phyloP scores from a whole-genome alignment of 1,140 invertebrate species.

The Drosophila sproati region DNA sequence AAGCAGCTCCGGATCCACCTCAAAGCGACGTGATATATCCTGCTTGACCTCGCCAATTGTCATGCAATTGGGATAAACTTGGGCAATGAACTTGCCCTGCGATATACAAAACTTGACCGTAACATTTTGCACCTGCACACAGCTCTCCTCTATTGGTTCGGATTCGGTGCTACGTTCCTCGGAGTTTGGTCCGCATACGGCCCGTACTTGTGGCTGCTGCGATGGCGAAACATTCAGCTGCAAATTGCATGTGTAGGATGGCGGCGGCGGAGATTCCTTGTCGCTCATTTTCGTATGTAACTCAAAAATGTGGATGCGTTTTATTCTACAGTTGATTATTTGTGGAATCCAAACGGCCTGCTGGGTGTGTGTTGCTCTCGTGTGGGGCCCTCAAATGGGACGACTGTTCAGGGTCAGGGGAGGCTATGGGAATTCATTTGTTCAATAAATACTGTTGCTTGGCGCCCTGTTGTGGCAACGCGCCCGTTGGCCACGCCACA shows the following conservation, averaged over 20 bases:
- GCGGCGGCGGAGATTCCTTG: constrained; percentile 14
- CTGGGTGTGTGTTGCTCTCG: constrained; percentile 20
- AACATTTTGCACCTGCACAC: constrained; percentile 63
- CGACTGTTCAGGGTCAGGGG: constrained; percentile 1
- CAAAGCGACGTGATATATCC: constrained; percentile 75
- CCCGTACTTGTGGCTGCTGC: constrained; percentile 36
- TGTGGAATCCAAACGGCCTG: constrained; percentile 44
- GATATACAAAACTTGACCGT: constrained; percentile 79
- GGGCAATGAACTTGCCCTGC: constrained; percentile 68
- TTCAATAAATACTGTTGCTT: constrained; percentile 66
- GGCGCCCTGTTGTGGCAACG: constrained; percentile 78
- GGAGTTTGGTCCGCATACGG: constrained; percentile 25
- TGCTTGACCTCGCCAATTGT: constrained; percentile 76
- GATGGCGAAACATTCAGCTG: constrained; percentile 54
- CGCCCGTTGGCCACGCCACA: constrained; percentile 17
- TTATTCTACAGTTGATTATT: constrained; percentile 9
- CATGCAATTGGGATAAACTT: constrained; percentile 81
- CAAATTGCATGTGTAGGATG: constrained; percentile 55
- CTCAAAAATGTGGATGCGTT: constrained; percentile 24
- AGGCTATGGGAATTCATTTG: constrained; percentile 54
- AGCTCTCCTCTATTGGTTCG: constrained; percentile 40
- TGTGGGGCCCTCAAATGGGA: constrained; percentile 2
- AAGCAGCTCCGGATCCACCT: constrained; percentile 59
- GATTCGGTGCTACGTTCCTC: constrained; percentile 51
- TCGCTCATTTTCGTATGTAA: constrained; percentile 51